Evolutionary conservation across 2,113 vertebrate genomes (phyloP).

Genomic region (Aix galericulata): DNA sequence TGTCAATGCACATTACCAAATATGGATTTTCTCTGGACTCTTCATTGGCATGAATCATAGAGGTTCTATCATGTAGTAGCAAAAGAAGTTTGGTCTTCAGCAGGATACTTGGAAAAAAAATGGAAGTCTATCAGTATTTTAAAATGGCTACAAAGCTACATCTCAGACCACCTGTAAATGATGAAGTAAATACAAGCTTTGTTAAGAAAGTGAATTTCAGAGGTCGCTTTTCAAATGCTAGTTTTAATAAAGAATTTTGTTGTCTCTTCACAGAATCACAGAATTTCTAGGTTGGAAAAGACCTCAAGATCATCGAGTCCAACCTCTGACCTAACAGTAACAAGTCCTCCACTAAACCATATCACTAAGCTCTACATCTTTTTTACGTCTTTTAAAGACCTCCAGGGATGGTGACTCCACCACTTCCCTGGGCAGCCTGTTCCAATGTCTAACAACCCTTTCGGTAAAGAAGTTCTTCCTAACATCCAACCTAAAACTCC

Average conservation of each 20-base stretch:
- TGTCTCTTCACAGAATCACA: neutral
- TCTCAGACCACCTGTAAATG: neutral
- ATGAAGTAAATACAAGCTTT: neutral
- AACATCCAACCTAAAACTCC: too few species aligned
- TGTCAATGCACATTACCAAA: neutral
- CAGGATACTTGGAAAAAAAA: neutral
- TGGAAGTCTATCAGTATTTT: neutral
- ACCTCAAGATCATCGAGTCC: too few species aligned
- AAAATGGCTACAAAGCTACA: neutral
- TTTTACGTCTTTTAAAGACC: too few species aligned
- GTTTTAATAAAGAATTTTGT: neutral
- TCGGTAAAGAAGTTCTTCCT: too few species aligned
- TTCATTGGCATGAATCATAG: neutral
- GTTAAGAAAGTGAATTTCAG: neutral
- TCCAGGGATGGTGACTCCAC: too few species aligned
- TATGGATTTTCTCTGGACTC: neutral
- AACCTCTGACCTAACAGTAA: too few species aligned
- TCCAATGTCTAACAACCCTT: too few species aligned
- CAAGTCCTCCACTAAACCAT: too few species aligned
- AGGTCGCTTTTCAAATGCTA: neutral
- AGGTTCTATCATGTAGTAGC: neutral
- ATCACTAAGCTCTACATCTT: too few species aligned
- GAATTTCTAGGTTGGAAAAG: too few species aligned
- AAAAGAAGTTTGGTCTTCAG: neutral
- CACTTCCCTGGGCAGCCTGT: too few species aligned